Conservation (phyloP, 2,888 invertebrate genomes). For the Calameuta filiformis region DNA sequence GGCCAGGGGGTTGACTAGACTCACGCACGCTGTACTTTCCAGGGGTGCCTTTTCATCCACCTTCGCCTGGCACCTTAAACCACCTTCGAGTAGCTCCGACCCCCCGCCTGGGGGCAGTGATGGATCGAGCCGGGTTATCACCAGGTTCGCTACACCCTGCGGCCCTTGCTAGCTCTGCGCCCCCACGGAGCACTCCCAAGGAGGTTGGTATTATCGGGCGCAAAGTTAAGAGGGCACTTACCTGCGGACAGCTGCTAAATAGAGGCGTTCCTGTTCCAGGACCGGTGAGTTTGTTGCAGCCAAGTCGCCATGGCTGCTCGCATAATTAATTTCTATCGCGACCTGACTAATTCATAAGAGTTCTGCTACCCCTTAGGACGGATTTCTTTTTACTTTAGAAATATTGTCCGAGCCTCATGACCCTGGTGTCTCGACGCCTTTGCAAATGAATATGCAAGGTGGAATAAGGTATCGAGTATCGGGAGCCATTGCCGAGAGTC, state of each 20-base stretch:
- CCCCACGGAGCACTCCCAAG: conserved; percentile 17
- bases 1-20: conserved; percentile 21
- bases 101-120: conserved; percentile 54
- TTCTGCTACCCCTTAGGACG: not conserved
- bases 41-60: conserved; percentile 14
- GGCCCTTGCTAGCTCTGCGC: not conserved
- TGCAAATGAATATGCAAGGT: conserved; percentile 47
- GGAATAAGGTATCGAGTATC: conserved; percentile 50
- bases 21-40: conserved; percentile 40
- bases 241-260: conserved; percentile 54
- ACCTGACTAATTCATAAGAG: not conserved
- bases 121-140: conserved; percentile 64
- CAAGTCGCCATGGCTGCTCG: not conserved
- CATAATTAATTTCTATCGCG: not conserved
- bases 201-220: conserved; percentile 48
- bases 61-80: conserved; percentile 36
- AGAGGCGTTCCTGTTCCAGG: conserved; percentile 27
- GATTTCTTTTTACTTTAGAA: not conserved
- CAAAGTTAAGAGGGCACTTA: conserved; percentile 45
- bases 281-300: not conserved
- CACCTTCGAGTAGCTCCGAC: conserved; percentile 34
- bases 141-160: conserved; percentile 56
- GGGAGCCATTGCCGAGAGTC: conserved; percentile 32
- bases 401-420: not conserved
- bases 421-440: conserved; percentile 34